These are phyloP conservation scores for Theocolax elegans DNA, from an alignment of 1,140 invertebrate genomes.

Conservation along the genomic window DNA sequence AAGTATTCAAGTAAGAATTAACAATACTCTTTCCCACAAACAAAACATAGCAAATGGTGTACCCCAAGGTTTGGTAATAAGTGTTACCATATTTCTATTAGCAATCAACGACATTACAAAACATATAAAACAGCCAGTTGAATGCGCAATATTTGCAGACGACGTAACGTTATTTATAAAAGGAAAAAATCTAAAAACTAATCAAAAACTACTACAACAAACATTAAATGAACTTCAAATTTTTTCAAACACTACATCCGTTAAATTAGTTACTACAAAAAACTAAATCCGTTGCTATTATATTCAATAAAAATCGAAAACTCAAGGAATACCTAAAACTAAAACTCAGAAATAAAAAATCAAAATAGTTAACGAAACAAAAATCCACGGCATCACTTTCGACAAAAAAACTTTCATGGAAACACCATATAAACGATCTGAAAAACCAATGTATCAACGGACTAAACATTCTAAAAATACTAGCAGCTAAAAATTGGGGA, in stretches of 20 bases:
- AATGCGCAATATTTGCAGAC: background rate
- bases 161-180: background rate
- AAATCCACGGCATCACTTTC: background rate
- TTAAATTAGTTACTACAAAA: slow-evolving; percentile 20
- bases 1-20: slow-evolving; percentile 3
- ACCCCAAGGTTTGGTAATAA: background rate
- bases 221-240: background rate
- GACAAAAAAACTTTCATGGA: background rate
- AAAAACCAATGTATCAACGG: background rate
- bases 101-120: background rate
- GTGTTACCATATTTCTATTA: background rate
- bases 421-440: background rate
- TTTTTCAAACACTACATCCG: background rate
- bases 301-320: background rate
- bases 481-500: background rate
- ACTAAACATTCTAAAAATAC: background rate
- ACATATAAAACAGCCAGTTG: background rate
- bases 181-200: background rate
- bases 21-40: background rate
- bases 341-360: too few relatives aligned
- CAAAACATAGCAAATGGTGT: background rate
- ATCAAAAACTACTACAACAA: background rate
- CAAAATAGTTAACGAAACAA: too few relatives aligned
- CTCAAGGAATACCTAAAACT: slow-evolving; percentile 1
- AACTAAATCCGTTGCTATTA: background rate